These are phyloP conservation scores for Seriola aureovittata DNA, from an alignment of 2,113 vertebrate genomes.

Conservation along the genomic window DNA sequence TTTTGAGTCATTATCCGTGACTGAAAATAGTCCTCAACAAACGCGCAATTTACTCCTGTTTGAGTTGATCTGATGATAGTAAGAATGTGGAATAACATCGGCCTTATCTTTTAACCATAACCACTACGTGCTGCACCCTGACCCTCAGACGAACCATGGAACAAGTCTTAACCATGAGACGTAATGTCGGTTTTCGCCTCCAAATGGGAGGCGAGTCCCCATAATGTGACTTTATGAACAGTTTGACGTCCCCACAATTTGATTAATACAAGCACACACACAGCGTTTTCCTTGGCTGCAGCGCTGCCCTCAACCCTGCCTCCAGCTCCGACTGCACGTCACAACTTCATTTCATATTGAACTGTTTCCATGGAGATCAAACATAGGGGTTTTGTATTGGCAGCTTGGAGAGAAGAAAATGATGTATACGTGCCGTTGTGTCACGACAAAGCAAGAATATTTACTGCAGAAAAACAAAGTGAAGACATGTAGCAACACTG, in stretches of 20 bases:
- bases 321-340: neutral
- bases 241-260: constrained; percentile 13
- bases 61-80: constrained; percentile 15
- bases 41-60: neutral
- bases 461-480: constrained; percentile 49
- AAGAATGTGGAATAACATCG: neutral
- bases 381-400: constrained; percentile 36
- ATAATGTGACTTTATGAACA: constrained; percentile 13
- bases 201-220: neutral
- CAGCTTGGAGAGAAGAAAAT: constrained; percentile 9
- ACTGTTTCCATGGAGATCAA: constrained; percentile 36
- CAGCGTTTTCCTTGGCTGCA: constrained; percentile 30
- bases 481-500: constrained; percentile 47
- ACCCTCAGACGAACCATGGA: neutral
- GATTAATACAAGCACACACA: constrained; percentile 10
- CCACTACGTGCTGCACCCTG: neutral
- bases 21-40: neutral
- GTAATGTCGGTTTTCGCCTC: neutral
- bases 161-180: neutral
- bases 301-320: neutral
- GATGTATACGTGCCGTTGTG: neutral
- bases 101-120: neutral
- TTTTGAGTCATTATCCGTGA: neutral
- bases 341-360: constrained; percentile 3
- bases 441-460: constrained; percentile 22